Evolutionary conservation across 92 coral and sea anemone genomes (phyloP), one percentile per base, ranked within the genome.

Genomic region (Phenganax marumi): DNA sequence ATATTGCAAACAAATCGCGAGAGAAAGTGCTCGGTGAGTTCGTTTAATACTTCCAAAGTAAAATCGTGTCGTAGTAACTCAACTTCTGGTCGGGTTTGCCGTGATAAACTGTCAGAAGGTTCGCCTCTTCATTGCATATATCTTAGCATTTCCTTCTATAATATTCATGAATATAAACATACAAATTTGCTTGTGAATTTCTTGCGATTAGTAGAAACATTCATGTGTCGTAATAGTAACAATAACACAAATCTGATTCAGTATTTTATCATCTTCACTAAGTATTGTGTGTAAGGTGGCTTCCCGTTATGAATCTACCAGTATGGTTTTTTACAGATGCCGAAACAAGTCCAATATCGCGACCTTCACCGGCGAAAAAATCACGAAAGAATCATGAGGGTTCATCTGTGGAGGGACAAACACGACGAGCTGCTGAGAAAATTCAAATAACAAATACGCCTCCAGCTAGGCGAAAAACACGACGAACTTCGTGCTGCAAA

Each of bases 1-100:
- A 92, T 65, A 80, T 91, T 58, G 26, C 39, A 58, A 71, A 47
- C 46, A 75, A 75, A 52, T 53, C 50, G 47, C 39, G 10, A 12
- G 13, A 9, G 5, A 73, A 73, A 50, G 21, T 23, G 22, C 43
- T 56, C 66, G 47, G 52, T 52, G 58, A 12, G 16, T 56, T 8
- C 63, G 2, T 56, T 10, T n/a, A n/a, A n/a, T n/a, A 65, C 19
- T 16, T 75, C 80, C n/a, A 60, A 52, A 65, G 51, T 48, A 18
- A 75, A 24, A 6, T 75, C 80, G 33, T 75, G 80, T 46, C 55
- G 80, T 17, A 75, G 52, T 17, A 75, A 24, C n/a, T 43, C 80
- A 25, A 53, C 24, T 7, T 21, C 26, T 18, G 18, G 49, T 51
- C 80, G 80, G 8, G 79, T 52, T 9, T 50, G 79, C 24, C 79